Base-by-base conservation (phyloP, 2,888 invertebrate species). In the Drosophila emarginata region DNA sequence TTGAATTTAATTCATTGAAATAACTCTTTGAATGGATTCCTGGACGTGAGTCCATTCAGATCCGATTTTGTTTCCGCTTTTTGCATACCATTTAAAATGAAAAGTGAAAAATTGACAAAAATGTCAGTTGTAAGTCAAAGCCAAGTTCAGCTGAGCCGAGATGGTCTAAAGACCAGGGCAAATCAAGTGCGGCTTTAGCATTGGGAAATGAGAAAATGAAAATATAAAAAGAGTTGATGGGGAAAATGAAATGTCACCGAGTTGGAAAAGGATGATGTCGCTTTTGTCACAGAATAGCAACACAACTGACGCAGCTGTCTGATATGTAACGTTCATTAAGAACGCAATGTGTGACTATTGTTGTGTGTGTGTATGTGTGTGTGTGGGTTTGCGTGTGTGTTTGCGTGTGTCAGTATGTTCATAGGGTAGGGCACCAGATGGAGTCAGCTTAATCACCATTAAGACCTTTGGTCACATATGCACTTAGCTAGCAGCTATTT, bases 401-500 rank as follows among this genome's bases (percentile, higher is more conserved):
- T 9, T 7, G 56, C 4, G 32, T 12, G 32, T 12, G 52, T 53
- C 14, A 18, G 37, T 37, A 4, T 12, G 56, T 9, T 32, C 32
- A 32, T 11, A 9, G 32, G 32, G 52, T 18, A 4, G 23, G 28
- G 45, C 37, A 14, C 2, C 56, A 23, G 56, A 23, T 32, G 56
- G 15, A 14, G 51, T 23, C 12, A 21, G 40, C 50, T 68, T 79
- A 36, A 57, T 57, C 36, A 57, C 23, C 37, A 74, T 74, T 45
- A 21, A 12, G 32, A 54, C 54, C 32, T 36, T 28, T 32, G 32
- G 18, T 36, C 53, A 53, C 54, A 54, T 32, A 36, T 54, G 32
- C 12, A 18, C 70, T 71, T 71, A 58, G 72, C 59, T 54, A 71
- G 58, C 64, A 58, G 72, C 54, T 65, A 56, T 54, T 80, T 80